Evolutionary conservation across 1,140 invertebrate genomes (phyloP).

Genomic region (Campoletis sonorensis): DNA sequence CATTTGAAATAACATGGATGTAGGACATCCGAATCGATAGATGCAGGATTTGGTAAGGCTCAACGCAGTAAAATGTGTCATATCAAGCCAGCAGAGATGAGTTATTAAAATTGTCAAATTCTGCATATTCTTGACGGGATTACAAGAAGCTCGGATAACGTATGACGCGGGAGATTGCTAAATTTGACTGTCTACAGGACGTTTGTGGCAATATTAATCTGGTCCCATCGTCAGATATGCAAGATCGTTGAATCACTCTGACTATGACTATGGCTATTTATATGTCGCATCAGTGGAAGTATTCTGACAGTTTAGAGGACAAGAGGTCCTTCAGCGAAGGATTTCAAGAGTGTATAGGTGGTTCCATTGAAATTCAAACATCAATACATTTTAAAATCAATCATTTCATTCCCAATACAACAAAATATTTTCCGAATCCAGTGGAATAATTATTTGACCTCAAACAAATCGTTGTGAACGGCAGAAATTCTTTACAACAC

Average conservation of each 20-base stretch:
- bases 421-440: no score
- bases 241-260: not conserved
- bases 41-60: not conserved
- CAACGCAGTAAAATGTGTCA: not conserved
- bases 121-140: constrained; percentile 8
- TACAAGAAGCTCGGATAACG: not conserved
- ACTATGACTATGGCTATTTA: not conserved
- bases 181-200: not conserved
- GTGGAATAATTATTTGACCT: no score
- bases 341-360: no score
- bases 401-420: no score
- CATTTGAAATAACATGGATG: not conserved
- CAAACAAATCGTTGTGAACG: no score
- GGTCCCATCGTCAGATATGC: not conserved
- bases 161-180: not conserved
- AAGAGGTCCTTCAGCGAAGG: no score
- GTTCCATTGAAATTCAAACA: no score
- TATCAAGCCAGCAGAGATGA: not conserved
- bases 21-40: constrained; percentile 7
- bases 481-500: no score
- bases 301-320: not conserved
- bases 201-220: not conserved
- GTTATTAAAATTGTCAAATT: constrained; percentile 7
- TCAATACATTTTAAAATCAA: no score
- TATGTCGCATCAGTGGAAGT: not conserved